A percentile compares a stretch with the other conserved stretches of the same genome.
Evolutionary conservation across 2,888 invertebrate genomes (phyloP).

Genomic region (Xestobium rufovillosum): DNA sequence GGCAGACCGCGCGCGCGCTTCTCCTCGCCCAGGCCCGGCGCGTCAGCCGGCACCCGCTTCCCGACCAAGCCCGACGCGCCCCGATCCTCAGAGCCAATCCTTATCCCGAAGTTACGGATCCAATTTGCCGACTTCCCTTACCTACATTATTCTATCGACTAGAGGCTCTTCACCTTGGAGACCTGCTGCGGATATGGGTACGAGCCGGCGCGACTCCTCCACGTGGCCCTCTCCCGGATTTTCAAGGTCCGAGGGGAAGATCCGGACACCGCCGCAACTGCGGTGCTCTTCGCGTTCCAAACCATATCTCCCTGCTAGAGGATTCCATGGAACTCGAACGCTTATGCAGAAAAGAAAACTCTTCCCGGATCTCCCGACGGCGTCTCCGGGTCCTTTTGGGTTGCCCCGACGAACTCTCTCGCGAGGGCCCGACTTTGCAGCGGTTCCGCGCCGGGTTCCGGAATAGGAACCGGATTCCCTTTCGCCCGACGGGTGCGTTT

Average conservation of each 20-base stretch:
- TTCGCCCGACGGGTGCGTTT: constrained; percentile 18
- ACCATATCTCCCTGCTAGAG: constrained; percentile 44
- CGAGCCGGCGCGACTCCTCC: constrained; percentile 32
- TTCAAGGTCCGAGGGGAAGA: constrained; percentile 41
- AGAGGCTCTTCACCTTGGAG: too few species aligned
- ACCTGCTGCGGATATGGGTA: constrained; percentile 67
- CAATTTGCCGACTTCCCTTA: constrained; percentile 61
- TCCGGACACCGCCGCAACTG: constrained; percentile 43
- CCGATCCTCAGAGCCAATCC: constrained; percentile 66
- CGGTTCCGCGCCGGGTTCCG: constrained; percentile 52
- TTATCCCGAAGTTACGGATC: constrained; percentile 59
- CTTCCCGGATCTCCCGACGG: constrained; percentile 48
- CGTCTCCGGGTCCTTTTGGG: constrained; percentile 50
- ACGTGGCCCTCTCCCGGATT: constrained; percentile 28
- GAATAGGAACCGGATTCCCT: constrained; percentile 40
- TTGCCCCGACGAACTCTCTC: constrained; percentile 45
- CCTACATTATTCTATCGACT: constrained; percentile 59
- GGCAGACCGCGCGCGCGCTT: too few species aligned
- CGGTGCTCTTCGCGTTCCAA: constrained; percentile 43
- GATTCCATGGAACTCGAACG: constrained; percentile 46
- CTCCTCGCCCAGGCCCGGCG: constrained; percentile 19
- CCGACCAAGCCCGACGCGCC: constrained; percentile 51
- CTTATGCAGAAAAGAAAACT: constrained; percentile 47
- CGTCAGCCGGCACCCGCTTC: constrained; percentile 37
- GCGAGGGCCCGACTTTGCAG: constrained; percentile 42